A percentile compares a stretch with the other conserved stretches of the same genome.
Conservation (phyloP, 64 coral and sea anemone species). For the Pocillopora damicornis region DNA sequence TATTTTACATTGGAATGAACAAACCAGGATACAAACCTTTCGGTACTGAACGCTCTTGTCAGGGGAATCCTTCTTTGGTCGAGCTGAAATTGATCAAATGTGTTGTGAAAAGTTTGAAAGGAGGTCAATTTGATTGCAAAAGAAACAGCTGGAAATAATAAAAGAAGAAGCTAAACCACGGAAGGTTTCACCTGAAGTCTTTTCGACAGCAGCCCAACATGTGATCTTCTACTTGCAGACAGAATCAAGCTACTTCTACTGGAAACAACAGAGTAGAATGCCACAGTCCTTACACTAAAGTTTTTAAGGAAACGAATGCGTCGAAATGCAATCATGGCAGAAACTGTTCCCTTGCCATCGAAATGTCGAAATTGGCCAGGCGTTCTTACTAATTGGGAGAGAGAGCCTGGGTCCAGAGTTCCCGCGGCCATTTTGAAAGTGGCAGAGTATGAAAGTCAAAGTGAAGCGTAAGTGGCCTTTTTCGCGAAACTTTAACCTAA, state of each 20-base stretch:
- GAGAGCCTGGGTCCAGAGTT: conserved; percentile 15
- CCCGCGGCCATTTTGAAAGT: conserved; percentile 69
- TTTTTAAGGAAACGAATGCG: background rate
- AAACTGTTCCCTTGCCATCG: background rate
- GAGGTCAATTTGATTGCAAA: background rate
- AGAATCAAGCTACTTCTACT: background rate
- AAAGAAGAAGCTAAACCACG: background rate
- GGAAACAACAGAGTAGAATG: background rate
- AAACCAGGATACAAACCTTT: background rate
- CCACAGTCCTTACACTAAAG: background rate
- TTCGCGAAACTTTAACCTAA: background rate
- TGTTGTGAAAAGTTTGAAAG: background rate
- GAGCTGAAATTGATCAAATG: background rate
- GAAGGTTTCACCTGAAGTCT: background rate
- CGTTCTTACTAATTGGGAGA: background rate
- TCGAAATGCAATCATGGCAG: background rate
- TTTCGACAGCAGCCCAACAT: background rate
- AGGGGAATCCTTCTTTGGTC: background rate
- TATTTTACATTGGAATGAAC: too few species aligned
- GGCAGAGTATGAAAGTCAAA: conserved; percentile 67
- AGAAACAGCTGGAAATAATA: background rate
- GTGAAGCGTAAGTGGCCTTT: conserved; percentile 65
- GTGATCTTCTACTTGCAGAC: background rate
- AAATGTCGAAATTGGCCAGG: conserved; percentile 2
- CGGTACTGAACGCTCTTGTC: background rate